phyloP scores from a whole-genome alignment of 2,888 invertebrate genomes.

The Amblyjoppa proteus region DNA sequence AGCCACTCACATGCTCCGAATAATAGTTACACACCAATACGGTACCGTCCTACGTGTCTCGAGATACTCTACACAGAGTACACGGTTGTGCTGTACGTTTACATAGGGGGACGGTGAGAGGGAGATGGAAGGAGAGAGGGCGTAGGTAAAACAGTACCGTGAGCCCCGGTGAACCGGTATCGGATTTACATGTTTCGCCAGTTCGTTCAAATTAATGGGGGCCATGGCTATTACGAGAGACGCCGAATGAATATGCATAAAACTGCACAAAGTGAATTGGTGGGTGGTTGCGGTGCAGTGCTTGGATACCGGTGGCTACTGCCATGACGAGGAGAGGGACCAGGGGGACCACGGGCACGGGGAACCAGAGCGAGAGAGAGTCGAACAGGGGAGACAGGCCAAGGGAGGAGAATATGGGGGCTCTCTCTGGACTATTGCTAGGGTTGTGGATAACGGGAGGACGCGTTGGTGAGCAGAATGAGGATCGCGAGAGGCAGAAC shows the following conservation, averaged over 20 bases:
- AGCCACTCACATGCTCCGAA: conserved; percentile 40
- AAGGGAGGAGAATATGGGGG: conserved; percentile 55
- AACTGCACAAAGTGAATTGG: conserved; percentile 82
- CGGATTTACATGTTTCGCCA: conserved; percentile 69
- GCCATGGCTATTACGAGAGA: conserved; percentile 76
- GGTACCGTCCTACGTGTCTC: background rate
- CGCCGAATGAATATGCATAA: conserved; percentile 82
- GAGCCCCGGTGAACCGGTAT: conserved; percentile 61
- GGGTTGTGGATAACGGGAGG: conserved; percentile 49
- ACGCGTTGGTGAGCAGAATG: conserved; percentile 52
- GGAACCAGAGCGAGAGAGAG: conserved; percentile 30
- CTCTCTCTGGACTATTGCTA: conserved; percentile 46
- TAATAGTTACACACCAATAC: conserved; percentile 39
- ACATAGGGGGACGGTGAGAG: background rate
- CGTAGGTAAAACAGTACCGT: conserved; percentile 40
- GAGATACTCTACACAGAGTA: conserved; percentile 9
- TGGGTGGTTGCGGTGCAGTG: conserved; percentile 67
- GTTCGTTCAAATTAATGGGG: conserved; percentile 80
- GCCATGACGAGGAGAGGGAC: conserved; percentile 44
- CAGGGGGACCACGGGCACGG: conserved; percentile 2
- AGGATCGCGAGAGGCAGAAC: conserved; percentile 38
- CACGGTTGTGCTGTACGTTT: conserved; percentile 1
- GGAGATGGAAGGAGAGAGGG: background rate
- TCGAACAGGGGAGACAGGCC: conserved; percentile 17
- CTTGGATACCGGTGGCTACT: conserved; percentile 51